phyloP scores from a whole-genome alignment of 2,888 invertebrate genomes.

The Prenolepis imparis region DNA sequence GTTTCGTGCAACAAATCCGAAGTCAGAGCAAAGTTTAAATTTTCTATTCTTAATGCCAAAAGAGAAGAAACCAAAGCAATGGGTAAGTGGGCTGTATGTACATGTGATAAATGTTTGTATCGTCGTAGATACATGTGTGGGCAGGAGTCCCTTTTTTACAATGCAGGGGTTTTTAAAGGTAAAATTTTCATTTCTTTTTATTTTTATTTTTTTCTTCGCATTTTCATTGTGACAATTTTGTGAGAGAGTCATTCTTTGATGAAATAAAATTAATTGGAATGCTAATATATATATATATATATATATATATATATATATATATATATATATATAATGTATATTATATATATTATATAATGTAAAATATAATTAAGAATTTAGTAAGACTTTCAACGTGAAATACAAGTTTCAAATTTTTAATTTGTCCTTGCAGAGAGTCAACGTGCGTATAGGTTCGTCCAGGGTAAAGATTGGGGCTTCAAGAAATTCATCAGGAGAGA shows the following conservation, averaged over 20 bases:
- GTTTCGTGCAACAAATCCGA: conserved; percentile 99
- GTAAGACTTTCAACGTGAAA: too few species aligned
- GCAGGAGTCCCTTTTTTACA: conserved; percentile 31
- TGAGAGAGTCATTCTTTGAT: not conserved
- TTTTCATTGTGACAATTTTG: not conserved
- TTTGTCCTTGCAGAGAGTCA: conserved; percentile 89
- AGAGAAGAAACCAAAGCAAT: conserved; percentile 99
- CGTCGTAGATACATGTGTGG: conserved; percentile 32
- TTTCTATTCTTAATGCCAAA: conserved; percentile 99
- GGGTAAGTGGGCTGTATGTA: conserved; percentile 89
- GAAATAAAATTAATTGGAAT: not conserved
- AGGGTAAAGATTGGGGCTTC: conserved; percentile 99
- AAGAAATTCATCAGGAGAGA: conserved; percentile 99
- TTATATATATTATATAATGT: too few species aligned
- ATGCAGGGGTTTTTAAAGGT: conserved; percentile 69
- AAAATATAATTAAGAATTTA: too few species aligned
- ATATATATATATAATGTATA: too few species aligned
- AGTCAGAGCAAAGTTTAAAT: conserved; percentile 99
- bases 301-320: too few species aligned
- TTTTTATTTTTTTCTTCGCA: not conserved
- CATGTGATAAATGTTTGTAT: not conserved
- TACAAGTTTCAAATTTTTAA: conserved; percentile 33
- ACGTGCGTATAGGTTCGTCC: conserved; percentile 99
- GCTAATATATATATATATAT: too few species aligned
- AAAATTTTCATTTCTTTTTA: too few species aligned